Percentiles rank a stretch among this genome's conserved stretches.
phyloP scores from a whole-genome alignment of 2,797 vertebrate genomes.

The Falco biarmicus region DNA sequence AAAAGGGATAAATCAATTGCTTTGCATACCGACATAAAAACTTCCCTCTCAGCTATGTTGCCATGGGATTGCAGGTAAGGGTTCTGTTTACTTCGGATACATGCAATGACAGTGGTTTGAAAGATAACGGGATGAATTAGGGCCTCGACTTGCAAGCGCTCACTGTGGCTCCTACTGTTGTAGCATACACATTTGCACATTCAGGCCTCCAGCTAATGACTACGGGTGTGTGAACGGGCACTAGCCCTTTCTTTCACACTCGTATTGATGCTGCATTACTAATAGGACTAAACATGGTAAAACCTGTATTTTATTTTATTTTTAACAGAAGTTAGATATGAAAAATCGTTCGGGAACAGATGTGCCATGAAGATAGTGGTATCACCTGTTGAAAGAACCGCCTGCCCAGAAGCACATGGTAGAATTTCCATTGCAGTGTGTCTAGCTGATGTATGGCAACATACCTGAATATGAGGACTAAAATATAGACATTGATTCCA shows the following conservation, averaged over 20 bases:
- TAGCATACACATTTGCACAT: neutral
- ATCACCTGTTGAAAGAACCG: neutral
- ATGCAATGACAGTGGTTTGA: neutral
- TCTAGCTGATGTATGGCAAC: neutral
- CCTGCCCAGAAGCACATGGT: neutral
- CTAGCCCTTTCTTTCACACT: neutral
- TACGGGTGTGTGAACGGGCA: neutral
- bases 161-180: neutral
- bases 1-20: neutral
- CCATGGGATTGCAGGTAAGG: slow-evolving; percentile 12
- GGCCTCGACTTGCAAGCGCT: neutral
- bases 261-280: neutral
- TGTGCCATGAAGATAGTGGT: neutral
- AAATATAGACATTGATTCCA: neutral
- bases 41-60: neutral
- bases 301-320: neutral
- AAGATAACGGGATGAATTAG: neutral
- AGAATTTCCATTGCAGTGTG: neutral
- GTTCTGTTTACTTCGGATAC: neutral
- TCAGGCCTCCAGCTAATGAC: neutral
- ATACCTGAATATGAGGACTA: neutral
- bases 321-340: neutral
- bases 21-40: neutral
- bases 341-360: neutral
- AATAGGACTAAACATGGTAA: neutral